Conservation (phyloP, 2,113 vertebrate species). For the Semicossyphus pulcher region DNA sequence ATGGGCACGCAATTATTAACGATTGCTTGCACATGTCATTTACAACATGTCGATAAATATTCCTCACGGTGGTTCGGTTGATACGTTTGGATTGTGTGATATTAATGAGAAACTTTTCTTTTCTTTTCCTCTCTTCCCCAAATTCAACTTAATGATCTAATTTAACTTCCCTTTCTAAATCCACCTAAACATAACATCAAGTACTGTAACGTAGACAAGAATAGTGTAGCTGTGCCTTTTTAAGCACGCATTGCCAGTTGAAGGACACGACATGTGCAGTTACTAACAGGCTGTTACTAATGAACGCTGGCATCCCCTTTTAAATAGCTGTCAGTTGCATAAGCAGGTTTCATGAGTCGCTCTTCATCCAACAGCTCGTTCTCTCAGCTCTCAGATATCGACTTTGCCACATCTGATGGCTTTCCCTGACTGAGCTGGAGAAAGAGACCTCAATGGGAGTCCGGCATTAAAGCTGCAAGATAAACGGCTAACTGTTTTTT, state of each 20-base stretch:
- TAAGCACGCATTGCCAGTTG: neutral
- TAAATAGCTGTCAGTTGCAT: conserved; percentile 23
- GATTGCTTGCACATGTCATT: too few species aligned
- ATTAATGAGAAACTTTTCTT: neutral
- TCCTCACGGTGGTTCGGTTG: too few species aligned
- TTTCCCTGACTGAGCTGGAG: conserved; percentile 25
- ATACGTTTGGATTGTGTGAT: neutral
- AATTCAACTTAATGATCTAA: neutral
- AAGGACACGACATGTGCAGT: neutral
- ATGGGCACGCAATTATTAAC: too few species aligned
- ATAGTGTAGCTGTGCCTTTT: neutral
- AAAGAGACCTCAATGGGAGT: conserved; percentile 34
- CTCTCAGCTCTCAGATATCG: conserved; percentile 12
- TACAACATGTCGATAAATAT: too few species aligned
- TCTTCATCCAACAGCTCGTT: neutral
- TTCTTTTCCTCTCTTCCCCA: neutral
- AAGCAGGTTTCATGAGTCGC: conserved; percentile 30
- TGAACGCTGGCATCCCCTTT: neutral
- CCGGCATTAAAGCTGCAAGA: conserved; percentile 18
- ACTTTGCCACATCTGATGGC: conserved; percentile 6
- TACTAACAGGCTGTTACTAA: neutral
- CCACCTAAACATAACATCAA: neutral
- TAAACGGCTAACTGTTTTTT: conserved; percentile 28
- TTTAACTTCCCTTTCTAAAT: neutral
- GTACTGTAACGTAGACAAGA: neutral